Conservation (phyloP, 2,797 vertebrate species). For the Paratrypauchen microcephalus region DNA sequence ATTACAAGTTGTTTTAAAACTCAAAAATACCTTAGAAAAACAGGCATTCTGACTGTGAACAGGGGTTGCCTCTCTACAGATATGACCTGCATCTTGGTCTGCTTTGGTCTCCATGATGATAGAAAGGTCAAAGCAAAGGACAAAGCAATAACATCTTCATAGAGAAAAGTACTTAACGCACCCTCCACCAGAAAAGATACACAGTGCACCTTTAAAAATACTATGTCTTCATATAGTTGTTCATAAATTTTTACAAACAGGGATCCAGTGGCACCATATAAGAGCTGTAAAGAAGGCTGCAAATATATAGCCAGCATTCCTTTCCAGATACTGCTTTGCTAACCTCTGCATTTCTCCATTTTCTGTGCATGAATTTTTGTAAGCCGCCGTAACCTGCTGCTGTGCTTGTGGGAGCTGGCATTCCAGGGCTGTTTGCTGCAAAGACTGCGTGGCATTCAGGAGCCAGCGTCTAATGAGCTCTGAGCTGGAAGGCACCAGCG, state of each 20-base stretch:
- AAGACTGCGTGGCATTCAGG: conserved; percentile 23
- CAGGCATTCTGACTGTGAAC: no score
- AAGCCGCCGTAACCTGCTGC: conserved; percentile 28
- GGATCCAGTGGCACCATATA: background rate
- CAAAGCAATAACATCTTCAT: no score
- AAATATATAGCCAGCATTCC: background rate
- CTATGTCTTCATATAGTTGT: background rate
- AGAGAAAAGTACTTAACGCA: no score
- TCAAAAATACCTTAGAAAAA: no score
- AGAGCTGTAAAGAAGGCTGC: no score
- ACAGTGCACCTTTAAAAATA: no score
- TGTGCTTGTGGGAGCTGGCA: conserved; percentile 23
- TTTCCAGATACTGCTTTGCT: background rate
- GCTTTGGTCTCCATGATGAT: no score
- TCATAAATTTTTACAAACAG: background rate
- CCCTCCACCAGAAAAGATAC: no score
- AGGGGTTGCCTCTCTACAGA: no score
- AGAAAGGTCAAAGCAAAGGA: no score
- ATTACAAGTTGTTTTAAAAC: no score
- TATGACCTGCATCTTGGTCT: no score
- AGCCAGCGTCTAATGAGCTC: conserved; percentile 38
- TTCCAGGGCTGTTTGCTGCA: conserved; percentile 29
- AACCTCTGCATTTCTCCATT: conserved; percentile 14
- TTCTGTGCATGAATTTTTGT: conserved; percentile 24
- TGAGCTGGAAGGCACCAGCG: conserved; percentile 16